Evolutionary conservation across 1,140 invertebrate species (phyloP).

Genomic region (Rhyacophila brunnea): DNA sequence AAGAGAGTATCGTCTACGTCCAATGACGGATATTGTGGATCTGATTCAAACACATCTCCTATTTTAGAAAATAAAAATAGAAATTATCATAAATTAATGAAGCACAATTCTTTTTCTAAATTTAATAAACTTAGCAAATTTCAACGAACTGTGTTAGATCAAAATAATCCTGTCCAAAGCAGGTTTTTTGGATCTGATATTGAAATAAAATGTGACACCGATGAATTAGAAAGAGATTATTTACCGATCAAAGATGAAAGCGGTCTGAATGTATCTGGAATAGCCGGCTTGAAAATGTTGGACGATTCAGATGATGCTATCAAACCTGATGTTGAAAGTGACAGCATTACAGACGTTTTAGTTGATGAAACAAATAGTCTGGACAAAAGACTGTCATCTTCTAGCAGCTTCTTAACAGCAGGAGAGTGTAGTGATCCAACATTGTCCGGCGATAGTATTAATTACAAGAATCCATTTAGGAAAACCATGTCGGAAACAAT

Average conservation of each 20-base stretch:
- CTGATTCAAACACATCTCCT: slow-evolving; percentile 41
- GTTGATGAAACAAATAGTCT: too few relatives aligned
- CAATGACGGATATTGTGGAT: too few relatives aligned
- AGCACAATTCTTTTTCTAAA: slow-evolving; percentile 38
- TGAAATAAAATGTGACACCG: slow-evolving; percentile 18
- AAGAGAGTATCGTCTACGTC: slow-evolving; percentile 8
- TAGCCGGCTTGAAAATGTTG: slow-evolving; percentile 9
- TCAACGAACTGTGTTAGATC: slow-evolving; percentile 44
- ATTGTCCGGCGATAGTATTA: too few relatives aligned
- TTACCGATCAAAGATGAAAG: slow-evolving; percentile 11
- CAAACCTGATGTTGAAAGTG: neutral
- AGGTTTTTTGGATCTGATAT: slow-evolving; percentile 42
- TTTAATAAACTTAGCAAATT: slow-evolving; percentile 48
- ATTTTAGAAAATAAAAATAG: slow-evolving; percentile 47
- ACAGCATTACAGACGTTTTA: too few relatives aligned
- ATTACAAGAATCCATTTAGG: slow-evolving; percentile 20
- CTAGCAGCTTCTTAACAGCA: too few relatives aligned
- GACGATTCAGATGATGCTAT: slow-evolving; percentile 10
- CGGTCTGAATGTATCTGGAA: slow-evolving; percentile 20
- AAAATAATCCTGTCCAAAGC: slow-evolving; percentile 45
- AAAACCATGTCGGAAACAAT: slow-evolving; percentile 4
- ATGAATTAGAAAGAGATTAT: neutral
- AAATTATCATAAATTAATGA: slow-evolving; percentile 43
- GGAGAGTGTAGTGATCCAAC: too few relatives aligned
- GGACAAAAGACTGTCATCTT: too few relatives aligned